These are phyloP conservation scores for Leptinotarsa texana DNA, from an alignment of 1,140 invertebrate species.

Conservation along the genomic window DNA sequence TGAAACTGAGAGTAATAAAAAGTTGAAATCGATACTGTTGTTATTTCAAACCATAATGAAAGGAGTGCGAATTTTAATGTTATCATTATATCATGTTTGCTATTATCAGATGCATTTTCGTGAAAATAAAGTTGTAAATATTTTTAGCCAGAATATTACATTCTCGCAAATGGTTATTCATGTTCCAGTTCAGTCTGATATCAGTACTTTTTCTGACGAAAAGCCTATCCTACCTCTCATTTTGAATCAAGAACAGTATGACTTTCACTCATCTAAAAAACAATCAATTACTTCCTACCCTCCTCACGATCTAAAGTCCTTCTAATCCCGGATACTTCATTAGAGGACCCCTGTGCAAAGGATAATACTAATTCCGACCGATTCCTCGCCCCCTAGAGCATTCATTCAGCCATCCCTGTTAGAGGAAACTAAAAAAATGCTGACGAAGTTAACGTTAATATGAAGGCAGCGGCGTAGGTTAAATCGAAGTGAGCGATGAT, in stretches of 20 bases:
- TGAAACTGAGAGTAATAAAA: too few species aligned
- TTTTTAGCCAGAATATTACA: too few species aligned
- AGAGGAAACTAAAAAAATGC: not conserved
- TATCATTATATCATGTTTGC: too few species aligned
- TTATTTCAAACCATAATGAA: too few species aligned
- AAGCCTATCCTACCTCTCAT: too few species aligned
- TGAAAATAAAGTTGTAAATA: too few species aligned
- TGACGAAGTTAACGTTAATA: not conserved
- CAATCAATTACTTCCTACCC: not conserved
- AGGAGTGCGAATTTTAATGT: too few species aligned
- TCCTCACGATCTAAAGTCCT: not conserved
- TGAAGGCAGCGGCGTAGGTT: not conserved
- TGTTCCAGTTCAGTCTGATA: too few species aligned
- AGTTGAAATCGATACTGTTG: too few species aligned
- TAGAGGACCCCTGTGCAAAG: not conserved
- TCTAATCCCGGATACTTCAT: conserved; percentile 2
- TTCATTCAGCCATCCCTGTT: not conserved
- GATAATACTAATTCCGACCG: not conserved
- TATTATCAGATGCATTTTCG: fast-evolving
- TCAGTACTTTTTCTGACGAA: too few species aligned
- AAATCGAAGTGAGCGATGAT: not conserved
- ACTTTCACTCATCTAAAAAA: not conserved
- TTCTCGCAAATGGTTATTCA: too few species aligned
- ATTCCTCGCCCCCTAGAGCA: not conserved
- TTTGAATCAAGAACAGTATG: too few species aligned